Evolutionary conservation across 2,888 invertebrate species (phyloP).

Genomic region (Smittia aterrima): DNA sequence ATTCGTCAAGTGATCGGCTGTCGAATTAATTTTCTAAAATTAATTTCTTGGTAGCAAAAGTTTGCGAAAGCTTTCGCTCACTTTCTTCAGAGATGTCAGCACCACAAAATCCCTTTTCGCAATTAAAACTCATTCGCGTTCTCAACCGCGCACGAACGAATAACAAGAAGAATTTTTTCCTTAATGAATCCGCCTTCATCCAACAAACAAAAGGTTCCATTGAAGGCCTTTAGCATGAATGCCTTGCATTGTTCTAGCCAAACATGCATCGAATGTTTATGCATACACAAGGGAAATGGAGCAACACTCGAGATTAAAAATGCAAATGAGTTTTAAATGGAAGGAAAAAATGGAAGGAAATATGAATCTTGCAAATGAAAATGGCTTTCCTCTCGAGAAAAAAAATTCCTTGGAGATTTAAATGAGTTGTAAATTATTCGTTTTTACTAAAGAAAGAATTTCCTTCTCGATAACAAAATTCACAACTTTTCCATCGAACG

Average conservation of each 20-base stretch:
- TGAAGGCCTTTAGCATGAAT: background rate
- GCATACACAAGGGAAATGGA: background rate
- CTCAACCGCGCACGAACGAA: background rate
- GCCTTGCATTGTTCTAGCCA: slow-evolving; percentile 5
- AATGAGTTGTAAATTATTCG: slow-evolving; percentile 13
- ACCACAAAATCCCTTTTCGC: slow-evolving; percentile 24
- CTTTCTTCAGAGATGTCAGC: slow-evolving; percentile 13
- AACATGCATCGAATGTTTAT: background rate
- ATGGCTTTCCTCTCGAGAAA: background rate
- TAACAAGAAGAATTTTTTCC: background rate
- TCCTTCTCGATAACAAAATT: background rate
- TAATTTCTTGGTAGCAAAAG: background rate
- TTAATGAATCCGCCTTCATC: slow-evolving; percentile 24
- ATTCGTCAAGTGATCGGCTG: background rate
- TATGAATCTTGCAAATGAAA: slow-evolving; percentile 20
- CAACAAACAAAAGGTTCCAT: slow-evolving; percentile 29
- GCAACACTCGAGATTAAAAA: background rate
- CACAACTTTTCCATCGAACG: background rate
- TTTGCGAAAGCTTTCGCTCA: slow-evolving; percentile 14
- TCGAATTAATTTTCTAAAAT: background rate
- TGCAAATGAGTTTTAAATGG: background rate
- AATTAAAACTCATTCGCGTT: slow-evolving; percentile 33
- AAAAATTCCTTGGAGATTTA: slow-evolving; percentile 29
- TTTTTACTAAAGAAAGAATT: background rate
- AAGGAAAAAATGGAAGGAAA: slow-evolving; percentile 32